Evolutionary conservation across 1,140 invertebrate species (phyloP), one percentile per base, ranked within the genome.

Genomic region (Brachionus rotundiformis): DNA sequence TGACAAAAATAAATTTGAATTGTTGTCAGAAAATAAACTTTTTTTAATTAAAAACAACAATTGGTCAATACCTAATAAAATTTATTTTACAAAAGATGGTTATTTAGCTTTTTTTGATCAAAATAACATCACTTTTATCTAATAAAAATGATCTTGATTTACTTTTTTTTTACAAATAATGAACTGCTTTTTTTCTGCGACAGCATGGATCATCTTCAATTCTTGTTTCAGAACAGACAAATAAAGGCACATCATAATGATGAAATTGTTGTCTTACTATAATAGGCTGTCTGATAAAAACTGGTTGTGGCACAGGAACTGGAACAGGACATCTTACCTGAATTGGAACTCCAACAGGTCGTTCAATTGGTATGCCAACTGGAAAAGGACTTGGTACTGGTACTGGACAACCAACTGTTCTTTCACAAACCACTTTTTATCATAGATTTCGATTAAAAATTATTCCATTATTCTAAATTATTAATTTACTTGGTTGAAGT

Each of bases 81-180:
- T 25, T 27, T 73, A 44, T 73, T 25, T 44, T 10, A 73, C 68
- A 25, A 23, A 31, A 73, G 68, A 73, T 44, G 29, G 29, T 25
- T 73, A 73, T 44, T 44, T 73, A 25, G 68, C 36, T 11, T 73
- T 73, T 73, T 73, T 25, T 73, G 68, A 73, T 23, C 16, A 36
- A 7, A 68, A 68, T 8, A 36, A 33, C 19, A 36, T 68, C 7
- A 68, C 63, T 68, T 68, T 68, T 68, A 68, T 68, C 16, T 68
- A 68, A 68, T 36, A 68, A 68, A 68, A 63, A 36, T 36, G 31
- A 33, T 8, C 4, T 1, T 61, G 25, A 23, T 27, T 3, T 25
- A 4, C 3, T 27, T 7, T 3, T 25, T 61, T 39, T 68, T 68
- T 36, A 68, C 31, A 68, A 68, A 68, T 31, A 31, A 2, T 68